phyloP scores from a whole-genome alignment of 2,113 vertebrate species.

The Laticauda laticaudata region DNA sequence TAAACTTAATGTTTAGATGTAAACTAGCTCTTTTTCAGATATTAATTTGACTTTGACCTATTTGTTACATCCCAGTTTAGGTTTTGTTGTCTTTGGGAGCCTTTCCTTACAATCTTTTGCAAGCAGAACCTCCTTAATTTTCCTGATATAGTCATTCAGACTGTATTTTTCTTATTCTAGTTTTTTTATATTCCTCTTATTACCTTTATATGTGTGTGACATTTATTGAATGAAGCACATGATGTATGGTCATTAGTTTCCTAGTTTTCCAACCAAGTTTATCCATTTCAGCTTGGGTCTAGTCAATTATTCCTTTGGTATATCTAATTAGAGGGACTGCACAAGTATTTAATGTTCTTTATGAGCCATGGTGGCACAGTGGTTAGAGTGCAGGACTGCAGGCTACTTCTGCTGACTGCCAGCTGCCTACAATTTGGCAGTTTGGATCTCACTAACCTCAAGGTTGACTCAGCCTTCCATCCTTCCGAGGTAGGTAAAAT shows the following conservation, averaged over 20 bases:
- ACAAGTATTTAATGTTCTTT: neutral
- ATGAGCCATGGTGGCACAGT: too few relatives aligned
- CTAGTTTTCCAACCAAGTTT: neutral
- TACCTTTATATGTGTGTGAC: neutral
- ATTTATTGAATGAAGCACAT: neutral
- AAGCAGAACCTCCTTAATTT: neutral
- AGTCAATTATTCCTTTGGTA: neutral
- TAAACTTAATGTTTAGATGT: neutral
- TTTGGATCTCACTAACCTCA: too few relatives aligned
- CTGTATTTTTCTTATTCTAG: neutral
- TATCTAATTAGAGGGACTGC: neutral
- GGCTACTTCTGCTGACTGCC: too few relatives aligned
- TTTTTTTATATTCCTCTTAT: neutral
- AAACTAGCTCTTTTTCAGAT: neutral
- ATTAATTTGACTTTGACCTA: neutral
- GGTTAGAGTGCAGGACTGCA: too few relatives aligned
- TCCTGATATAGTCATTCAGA: neutral
- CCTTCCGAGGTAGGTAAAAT: too few relatives aligned
- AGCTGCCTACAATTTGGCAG: too few relatives aligned
- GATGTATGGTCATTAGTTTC: neutral
- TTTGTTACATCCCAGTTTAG: neutral
- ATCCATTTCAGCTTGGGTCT: neutral
- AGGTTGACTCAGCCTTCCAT: too few relatives aligned
- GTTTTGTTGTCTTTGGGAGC: neutral
- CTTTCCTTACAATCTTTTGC: neutral